Evolutionary conservation across 1,140 invertebrate genomes (phyloP).

Genomic region (Oryctes rhinoceros): DNA sequence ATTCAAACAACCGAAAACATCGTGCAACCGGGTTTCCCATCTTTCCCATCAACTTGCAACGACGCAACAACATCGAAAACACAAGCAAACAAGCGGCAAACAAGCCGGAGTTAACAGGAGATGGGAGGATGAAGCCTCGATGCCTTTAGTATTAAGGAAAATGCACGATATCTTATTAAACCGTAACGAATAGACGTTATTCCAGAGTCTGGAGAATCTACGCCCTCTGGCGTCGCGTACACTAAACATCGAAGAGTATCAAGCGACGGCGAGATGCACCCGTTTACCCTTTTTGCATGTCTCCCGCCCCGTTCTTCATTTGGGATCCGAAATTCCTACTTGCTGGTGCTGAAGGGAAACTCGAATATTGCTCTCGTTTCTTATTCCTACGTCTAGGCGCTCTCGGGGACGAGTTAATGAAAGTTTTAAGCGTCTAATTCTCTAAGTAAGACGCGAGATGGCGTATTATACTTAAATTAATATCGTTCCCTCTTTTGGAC

Average conservation of each 20-base stretch:
- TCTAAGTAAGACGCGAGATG: neutral
- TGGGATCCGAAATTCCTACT: neutral
- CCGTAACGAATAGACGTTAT: neutral
- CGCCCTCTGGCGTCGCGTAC: neutral
- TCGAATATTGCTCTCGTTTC: neutral
- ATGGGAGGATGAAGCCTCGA: neutral
- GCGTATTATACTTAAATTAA: constrained; percentile 18
- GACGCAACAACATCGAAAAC: constrained; percentile 10
- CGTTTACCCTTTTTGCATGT: too few relatives aligned
- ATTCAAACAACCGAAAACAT: neutral
- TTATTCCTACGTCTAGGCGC: neutral
- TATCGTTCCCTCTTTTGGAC: neutral
- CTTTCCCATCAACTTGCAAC: constrained; percentile 10
- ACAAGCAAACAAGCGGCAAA: neutral
- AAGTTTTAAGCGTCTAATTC: constrained; percentile 19
- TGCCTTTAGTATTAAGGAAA: constrained; percentile 7
- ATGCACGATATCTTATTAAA: constrained; percentile 19
- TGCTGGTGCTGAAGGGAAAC: too few relatives aligned
- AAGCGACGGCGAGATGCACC: too few relatives aligned
- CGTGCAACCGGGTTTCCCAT: neutral
- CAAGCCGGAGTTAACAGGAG: neutral
- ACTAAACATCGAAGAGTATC: neutral
- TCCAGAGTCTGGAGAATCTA: neutral
- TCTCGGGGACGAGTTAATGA: too few relatives aligned
- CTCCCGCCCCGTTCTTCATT: neutral